A percentile compares a stretch with the other conserved stretches of the same genome.
phyloP scores from a whole-genome alignment of 2,888 invertebrate genomes.

The Rambutsinella grinnellia region DNA sequence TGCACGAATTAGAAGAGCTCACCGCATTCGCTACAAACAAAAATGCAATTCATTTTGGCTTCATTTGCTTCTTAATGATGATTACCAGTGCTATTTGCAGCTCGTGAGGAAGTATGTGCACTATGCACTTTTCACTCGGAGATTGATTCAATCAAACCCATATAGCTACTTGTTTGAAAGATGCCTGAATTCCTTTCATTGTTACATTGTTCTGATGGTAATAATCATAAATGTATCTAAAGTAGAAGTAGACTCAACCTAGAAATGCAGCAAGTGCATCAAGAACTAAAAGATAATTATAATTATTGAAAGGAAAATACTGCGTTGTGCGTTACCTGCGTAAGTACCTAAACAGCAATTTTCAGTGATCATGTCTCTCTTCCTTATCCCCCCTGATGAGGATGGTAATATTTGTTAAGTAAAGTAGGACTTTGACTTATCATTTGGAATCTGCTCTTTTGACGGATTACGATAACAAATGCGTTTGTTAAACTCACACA shows the following conservation, averaged over 20 bases:
- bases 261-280: constrained; percentile 47
- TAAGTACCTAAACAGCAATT: neutral
- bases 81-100: constrained; percentile 10
- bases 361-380: neutral
- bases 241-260: constrained; percentile 26
- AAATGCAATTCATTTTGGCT: constrained; percentile 42
- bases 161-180: neutral
- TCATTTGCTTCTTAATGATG: constrained; percentile 35
- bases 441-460: neutral
- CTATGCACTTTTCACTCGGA: neutral
- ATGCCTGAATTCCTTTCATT: neutral
- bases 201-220: neutral
- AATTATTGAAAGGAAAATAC: constrained; percentile 25
- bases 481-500: neutral
- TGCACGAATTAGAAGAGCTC: too few species aligned
- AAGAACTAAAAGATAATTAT: constrained; percentile 26
- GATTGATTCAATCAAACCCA: neutral
- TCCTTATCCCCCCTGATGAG: neutral
- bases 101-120: constrained; percentile 21
- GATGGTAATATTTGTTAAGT: neutral
- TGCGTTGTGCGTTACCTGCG: too few species aligned
- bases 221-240: constrained; percentile 9
- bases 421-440: neutral
- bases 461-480: neutral
- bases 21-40: neutral